Conservation (phyloP, 2,797 vertebrate genomes). For the Coranthus polyacanthus region DNA sequence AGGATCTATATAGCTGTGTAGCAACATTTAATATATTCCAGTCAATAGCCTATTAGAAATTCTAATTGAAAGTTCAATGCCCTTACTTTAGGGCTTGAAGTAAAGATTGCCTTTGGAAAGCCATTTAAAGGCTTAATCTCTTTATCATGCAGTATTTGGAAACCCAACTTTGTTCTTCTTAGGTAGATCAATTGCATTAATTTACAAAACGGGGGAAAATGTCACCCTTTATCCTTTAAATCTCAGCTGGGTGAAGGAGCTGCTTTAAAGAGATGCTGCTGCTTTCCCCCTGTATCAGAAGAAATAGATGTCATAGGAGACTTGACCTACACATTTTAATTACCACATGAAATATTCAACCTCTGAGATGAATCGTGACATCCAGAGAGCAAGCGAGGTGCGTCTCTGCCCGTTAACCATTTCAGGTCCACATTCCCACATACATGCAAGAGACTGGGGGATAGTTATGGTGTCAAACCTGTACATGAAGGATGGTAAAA, state of each 20-base stretch:
- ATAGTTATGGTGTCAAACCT: no score
- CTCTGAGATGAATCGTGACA: constrained; percentile 82
- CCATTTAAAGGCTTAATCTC: constrained; percentile 97
- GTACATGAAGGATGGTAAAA: not conserved
- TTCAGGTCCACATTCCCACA: constrained; percentile 38
- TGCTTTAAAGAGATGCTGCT: constrained; percentile 84
- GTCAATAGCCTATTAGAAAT: constrained; percentile 98
- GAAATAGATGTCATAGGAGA: constrained; percentile 92
- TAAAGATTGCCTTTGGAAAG: constrained; percentile 94
- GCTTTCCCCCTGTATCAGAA: constrained; percentile 88
- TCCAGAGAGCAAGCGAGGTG: constrained; percentile 67
- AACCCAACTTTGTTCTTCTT: constrained; percentile 98
- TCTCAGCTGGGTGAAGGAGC: constrained; percentile 86
- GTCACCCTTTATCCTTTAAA: constrained; percentile 98
- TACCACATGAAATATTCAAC: constrained; percentile 95
- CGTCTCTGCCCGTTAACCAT: constrained; percentile 63
- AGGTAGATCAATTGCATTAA: constrained; percentile 97
- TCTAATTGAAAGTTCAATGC: constrained; percentile 98
- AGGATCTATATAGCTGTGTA: constrained; percentile 89
- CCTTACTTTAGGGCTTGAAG: constrained; percentile 88
- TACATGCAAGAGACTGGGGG: no score
- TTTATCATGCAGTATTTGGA: constrained; percentile 98
- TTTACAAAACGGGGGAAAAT: constrained; percentile 96
- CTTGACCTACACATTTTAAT: constrained; percentile 98
- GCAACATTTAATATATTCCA: constrained; percentile 95